Conservation (phyloP, 2,797 vertebrate genomes). For the Catharus ustulatus region DNA sequence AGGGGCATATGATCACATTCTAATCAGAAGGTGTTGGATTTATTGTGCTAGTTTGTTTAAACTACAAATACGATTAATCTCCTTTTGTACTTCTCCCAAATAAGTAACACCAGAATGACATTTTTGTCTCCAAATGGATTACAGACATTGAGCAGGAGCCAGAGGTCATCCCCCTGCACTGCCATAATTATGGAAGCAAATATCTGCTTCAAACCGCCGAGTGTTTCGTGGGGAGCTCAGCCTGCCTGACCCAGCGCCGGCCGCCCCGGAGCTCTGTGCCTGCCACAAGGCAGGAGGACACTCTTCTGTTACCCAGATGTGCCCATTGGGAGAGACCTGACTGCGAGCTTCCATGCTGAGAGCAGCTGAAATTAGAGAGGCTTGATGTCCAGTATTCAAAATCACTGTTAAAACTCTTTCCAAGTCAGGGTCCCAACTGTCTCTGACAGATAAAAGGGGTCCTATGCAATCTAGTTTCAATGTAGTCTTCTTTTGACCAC, state of each 20-base stretch:
- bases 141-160: neutral
- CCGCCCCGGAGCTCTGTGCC: constrained; percentile 13
- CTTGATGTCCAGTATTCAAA: constrained; percentile 94
- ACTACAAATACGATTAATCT: constrained; percentile 68
- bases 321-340: constrained; percentile 81
- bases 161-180: constrained; percentile 4
- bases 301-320: constrained; percentile 86
- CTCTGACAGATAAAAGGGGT: constrained; percentile 83
- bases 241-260: neutral
- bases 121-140: constrained; percentile 18
- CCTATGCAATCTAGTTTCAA: constrained; percentile 78
- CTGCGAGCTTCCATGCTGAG: constrained; percentile 89
- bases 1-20: constrained; percentile 57
- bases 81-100: constrained; percentile 29
- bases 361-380: constrained; percentile 96
- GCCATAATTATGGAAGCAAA: constrained; percentile 13
- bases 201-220: neutral
- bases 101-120: constrained; percentile 25
- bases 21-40: constrained; percentile 67
- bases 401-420: constrained; percentile 81
- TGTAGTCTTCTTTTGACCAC: constrained; percentile 82
- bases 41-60: constrained; percentile 70
- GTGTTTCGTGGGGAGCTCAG: neutral
- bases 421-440: constrained; percentile 80
- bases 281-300: constrained; percentile 58